These are phyloP conservation scores for Heliconius melpomene DNA, from an alignment of 1,140 invertebrate species.

Conservation along the genomic window DNA sequence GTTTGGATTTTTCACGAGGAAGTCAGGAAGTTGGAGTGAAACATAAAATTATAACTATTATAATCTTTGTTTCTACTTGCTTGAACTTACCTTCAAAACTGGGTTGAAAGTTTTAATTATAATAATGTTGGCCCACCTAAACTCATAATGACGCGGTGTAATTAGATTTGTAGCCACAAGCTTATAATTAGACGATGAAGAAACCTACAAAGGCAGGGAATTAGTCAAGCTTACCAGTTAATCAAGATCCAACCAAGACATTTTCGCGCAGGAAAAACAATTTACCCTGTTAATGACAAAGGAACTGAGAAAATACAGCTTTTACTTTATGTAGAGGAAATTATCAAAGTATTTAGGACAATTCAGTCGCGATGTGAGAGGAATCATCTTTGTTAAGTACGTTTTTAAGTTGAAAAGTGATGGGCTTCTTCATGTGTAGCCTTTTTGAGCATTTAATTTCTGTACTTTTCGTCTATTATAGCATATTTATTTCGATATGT, in stretches of 20 bases:
- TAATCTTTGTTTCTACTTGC: background rate
- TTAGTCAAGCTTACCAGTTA: conserved; percentile 60
- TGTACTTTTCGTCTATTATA: background rate
- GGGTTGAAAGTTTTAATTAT: conserved; percentile 10
- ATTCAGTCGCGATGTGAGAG: conserved; percentile 19
- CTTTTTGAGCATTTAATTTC: background rate
- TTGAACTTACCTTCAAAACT: background rate
- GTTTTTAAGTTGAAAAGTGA: conserved; percentile 7
- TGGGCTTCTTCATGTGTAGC: background rate
- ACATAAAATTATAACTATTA: background rate
- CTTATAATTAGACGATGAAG: conserved; percentile 47
- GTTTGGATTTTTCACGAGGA: no score
- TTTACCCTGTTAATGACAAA: conserved; percentile 60
- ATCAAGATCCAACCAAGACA: conserved; percentile 58
- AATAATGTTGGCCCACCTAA: conserved; percentile 21
- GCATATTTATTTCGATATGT: background rate
- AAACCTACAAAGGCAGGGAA: conserved; percentile 46
- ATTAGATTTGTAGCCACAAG: conserved; percentile 44
- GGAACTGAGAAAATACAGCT: conserved; percentile 48
- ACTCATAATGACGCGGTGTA: conserved; percentile 31
- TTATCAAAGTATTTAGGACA: conserved; percentile 23
- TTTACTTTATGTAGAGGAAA: conserved; percentile 40
- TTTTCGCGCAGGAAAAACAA: conserved; percentile 59
- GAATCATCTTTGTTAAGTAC: conserved; percentile 17
- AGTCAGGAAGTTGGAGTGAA: background rate